Conservation (phyloP, 2,888 invertebrate genomes). For the Perdita meconis region DNA sequence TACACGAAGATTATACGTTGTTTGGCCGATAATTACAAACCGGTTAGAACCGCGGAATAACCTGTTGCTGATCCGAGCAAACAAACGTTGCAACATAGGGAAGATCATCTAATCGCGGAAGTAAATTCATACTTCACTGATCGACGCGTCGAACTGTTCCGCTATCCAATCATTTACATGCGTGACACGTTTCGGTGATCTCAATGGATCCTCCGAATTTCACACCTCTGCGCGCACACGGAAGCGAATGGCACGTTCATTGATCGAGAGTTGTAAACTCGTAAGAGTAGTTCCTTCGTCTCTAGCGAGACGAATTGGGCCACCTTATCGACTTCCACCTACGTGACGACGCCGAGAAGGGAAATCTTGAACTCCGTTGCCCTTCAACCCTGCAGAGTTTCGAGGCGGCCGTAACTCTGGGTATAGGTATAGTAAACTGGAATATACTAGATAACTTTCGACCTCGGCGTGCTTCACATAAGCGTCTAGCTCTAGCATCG, state of each 20-base stretch:
- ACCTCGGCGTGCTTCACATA: too few relatives aligned
- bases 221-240: conserved; percentile 11
- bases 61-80: conserved; percentile 44
- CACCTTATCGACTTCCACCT: conserved; percentile 33
- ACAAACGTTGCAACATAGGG: conserved; percentile 10
- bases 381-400: conserved; percentile 14
- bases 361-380: not conserved
- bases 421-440: too few relatives aligned
- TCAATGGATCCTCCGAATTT: conserved; percentile 19
- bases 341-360: not conserved
- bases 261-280: conserved; percentile 35
- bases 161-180: not conserved
- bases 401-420: not conserved
- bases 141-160: not conserved
- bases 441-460: too few relatives aligned
- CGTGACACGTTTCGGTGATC: conserved; percentile 12
- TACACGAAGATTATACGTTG: not conserved
- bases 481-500: too few relatives aligned
- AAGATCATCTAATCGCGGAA: conserved; percentile 36
- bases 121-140: conserved; percentile 43
- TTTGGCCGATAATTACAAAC: conserved; percentile 13
- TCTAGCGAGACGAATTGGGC: conserved; percentile 44
- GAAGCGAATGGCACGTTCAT: conserved; percentile 38
- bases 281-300: conserved; percentile 21
- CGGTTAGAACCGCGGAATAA: conserved; percentile 29